Percentiles rank a stretch among this genome's conserved stretches.
These are phyloP conservation scores for Apostichopus parvimensis DNA, from an alignment of 35 echinoderm and acorn worm genomes.

Conservation along the genomic window DNA sequence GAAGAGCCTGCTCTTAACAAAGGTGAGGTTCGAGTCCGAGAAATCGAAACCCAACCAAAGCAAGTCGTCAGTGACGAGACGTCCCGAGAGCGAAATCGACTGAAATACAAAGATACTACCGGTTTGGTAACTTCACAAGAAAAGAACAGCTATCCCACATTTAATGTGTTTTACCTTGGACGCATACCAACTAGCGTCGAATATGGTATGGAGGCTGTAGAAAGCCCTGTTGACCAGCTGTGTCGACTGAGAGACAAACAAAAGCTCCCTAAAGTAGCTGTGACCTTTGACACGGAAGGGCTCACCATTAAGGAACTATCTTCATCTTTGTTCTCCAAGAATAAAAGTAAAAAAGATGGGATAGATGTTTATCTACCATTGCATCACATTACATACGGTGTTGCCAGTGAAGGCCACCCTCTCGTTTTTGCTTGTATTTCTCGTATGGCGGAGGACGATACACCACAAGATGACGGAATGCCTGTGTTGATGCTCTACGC, in stretches of 20 bases:
- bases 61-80: conserved; percentile 27
- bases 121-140: conserved; percentile 57
- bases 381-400: conserved; percentile 94
- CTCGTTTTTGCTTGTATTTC: conserved; percentile 86
- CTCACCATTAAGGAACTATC: conserved; percentile 72
- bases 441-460: conserved; percentile 74
- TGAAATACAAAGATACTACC: conserved; percentile 82
- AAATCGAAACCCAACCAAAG: conserved; percentile 13
- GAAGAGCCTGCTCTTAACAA: conserved; percentile 1
- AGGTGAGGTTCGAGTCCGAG: conserved; percentile 31
- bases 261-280: conserved; percentile 74
- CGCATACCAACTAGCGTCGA: conserved; percentile 80
- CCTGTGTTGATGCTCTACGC: conserved; percentile 86
- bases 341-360: conserved; percentile 83
- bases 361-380: conserved; percentile 76
- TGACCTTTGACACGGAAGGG: conserved; percentile 87
- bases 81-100: conserved; percentile 66
- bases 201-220: conserved; percentile 81
- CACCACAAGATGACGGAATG: conserved; percentile 39
- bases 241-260: conserved; percentile 93
- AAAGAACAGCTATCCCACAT: conserved; percentile 78
- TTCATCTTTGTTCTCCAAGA: conserved; percentile 61
- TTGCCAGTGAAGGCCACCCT: conserved; percentile 75
- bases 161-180: conserved; percentile 83
- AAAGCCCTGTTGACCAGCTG: conserved; percentile 86